Conservation (phyloP, 1,140 invertebrate species). For the Scaptomyza montana region DNA sequence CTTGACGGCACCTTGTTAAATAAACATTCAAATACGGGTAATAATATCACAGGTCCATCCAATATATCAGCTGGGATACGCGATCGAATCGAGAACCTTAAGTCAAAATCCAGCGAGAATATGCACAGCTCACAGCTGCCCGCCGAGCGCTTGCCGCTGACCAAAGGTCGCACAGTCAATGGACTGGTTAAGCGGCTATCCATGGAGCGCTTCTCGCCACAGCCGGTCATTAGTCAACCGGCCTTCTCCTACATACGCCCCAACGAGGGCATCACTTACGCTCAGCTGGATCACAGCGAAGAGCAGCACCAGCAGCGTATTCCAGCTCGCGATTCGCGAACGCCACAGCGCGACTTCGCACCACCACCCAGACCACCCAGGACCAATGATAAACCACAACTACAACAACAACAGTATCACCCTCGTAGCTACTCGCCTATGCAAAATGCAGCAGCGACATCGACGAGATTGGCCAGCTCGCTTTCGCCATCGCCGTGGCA, state of each 20-base stretch:
- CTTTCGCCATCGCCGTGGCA: slow-evolving; percentile 80
- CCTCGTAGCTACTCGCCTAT: slow-evolving; percentile 54
- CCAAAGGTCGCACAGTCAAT: slow-evolving; percentile 87
- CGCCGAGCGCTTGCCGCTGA: slow-evolving; percentile 86
- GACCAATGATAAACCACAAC: slow-evolving; percentile 40
- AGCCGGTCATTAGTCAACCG: slow-evolving; percentile 85
- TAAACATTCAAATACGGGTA: slow-evolving; percentile 58
- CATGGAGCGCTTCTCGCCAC: slow-evolving; percentile 87
- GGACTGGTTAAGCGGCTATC: slow-evolving; percentile 87
- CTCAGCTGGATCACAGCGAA: slow-evolving; percentile 87
- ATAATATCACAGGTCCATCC: slow-evolving; percentile 58
- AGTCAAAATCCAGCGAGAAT: slow-evolving; percentile 85
- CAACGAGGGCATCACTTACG: slow-evolving; percentile 88
- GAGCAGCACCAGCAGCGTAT: slow-evolving; percentile 31
- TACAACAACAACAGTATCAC: slow-evolving; percentile 1
- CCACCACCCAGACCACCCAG: slow-evolving; percentile 51
- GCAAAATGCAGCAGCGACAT: slow-evolving; percentile 23
- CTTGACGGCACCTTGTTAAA: slow-evolving; percentile 56
- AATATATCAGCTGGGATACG: slow-evolving; percentile 82
- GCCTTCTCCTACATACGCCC: slow-evolving; percentile 82
- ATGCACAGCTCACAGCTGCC: slow-evolving; percentile 88
- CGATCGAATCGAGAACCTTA: slow-evolving; percentile 76
- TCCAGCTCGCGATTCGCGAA: slow-evolving; percentile 40
- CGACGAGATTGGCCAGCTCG: slow-evolving; percentile 45
- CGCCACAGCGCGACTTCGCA: slow-evolving; percentile 60